Conservation (phyloP, 2,113 vertebrate species). For the Ascaphus truei region DNA sequence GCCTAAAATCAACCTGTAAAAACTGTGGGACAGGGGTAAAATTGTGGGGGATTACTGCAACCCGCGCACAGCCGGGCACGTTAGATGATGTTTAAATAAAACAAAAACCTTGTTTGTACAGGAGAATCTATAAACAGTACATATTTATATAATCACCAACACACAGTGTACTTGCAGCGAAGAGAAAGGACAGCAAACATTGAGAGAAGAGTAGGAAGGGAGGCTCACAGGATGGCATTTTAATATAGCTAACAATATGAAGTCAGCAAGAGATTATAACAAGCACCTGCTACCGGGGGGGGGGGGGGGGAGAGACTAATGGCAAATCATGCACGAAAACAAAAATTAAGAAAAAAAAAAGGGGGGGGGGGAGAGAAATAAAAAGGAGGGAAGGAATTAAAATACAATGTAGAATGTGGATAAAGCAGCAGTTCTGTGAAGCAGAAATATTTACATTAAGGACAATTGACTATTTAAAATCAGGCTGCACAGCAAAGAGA, state of each 20-base stretch:
- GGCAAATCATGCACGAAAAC: slow-evolving; percentile 22
- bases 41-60: too few relatives aligned
- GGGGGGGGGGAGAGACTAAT: neutral
- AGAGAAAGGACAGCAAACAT: neutral
- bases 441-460: slow-evolving; percentile 32
- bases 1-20: too few relatives aligned
- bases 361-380: neutral
- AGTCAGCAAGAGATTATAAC: slow-evolving; percentile 11
- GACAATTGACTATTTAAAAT: slow-evolving; percentile 28
- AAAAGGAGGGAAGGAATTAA: slow-evolving; percentile 7
- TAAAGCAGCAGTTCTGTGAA: slow-evolving; percentile 22
- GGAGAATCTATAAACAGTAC: too few relatives aligned
- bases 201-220: neutral
- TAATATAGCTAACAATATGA: slow-evolving; percentile 30
- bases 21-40: too few relatives aligned
- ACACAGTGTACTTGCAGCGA: neutral
- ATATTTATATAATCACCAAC: too few relatives aligned
- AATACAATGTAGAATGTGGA: slow-evolving; percentile 2
- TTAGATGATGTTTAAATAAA: too few relatives aligned
- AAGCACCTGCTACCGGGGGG: slow-evolving; percentile 7
- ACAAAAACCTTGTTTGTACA: too few relatives aligned
- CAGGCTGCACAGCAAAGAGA: neutral
- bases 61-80: too few relatives aligned
- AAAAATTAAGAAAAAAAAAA: slow-evolving; percentile 8
- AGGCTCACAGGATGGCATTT: slow-evolving; percentile 27